These are phyloP conservation scores for Panopea generosa DNA, from an alignment of 2,888 invertebrate genomes.

Conservation along the genomic window DNA sequence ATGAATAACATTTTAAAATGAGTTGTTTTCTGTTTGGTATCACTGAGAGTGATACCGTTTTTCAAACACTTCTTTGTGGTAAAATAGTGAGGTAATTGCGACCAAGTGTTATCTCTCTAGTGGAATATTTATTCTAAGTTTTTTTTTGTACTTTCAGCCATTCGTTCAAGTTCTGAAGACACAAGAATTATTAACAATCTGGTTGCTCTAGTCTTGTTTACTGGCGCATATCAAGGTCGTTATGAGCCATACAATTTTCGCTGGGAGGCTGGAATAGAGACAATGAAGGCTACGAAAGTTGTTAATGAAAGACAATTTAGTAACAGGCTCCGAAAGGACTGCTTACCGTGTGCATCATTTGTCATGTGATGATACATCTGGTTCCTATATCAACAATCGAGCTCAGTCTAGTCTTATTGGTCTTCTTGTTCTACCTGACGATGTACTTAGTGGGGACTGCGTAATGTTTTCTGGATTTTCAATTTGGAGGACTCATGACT, in stretches of 20 bases:
- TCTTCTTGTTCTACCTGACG: conserved; percentile 56
- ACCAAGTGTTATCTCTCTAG: too few species aligned
- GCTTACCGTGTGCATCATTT: conserved; percentile 66
- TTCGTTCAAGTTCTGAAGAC: conserved; percentile 57
- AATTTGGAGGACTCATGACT: conserved; percentile 73
- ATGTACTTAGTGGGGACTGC: conserved; percentile 61
- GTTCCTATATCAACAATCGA: conserved; percentile 65
- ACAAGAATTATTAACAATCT: conserved; percentile 73
- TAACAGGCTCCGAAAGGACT: conserved; percentile 77
- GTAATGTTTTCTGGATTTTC: conserved; percentile 68
- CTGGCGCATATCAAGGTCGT: conserved; percentile 74
- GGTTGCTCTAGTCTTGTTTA: conserved; percentile 69
- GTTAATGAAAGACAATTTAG: conserved; percentile 70
- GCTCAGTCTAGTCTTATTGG: conserved; percentile 70
- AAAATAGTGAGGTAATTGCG: too few species aligned
- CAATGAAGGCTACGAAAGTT: conserved; percentile 57
- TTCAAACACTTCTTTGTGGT: too few species aligned
- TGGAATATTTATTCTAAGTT: too few species aligned
- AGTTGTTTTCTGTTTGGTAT: too few species aligned
- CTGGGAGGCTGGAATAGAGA: conserved; percentile 63
- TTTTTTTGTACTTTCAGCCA: conserved; percentile 8
- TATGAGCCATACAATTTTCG: conserved; percentile 60
- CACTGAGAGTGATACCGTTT: too few species aligned
- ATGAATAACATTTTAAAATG: too few species aligned
- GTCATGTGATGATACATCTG: conserved; percentile 56